A percentile compares a stretch with the other conserved stretches of the same genome.
phyloP scores from a whole-genome alignment of 2,888 invertebrate species.

The Andrena dorsata region DNA sequence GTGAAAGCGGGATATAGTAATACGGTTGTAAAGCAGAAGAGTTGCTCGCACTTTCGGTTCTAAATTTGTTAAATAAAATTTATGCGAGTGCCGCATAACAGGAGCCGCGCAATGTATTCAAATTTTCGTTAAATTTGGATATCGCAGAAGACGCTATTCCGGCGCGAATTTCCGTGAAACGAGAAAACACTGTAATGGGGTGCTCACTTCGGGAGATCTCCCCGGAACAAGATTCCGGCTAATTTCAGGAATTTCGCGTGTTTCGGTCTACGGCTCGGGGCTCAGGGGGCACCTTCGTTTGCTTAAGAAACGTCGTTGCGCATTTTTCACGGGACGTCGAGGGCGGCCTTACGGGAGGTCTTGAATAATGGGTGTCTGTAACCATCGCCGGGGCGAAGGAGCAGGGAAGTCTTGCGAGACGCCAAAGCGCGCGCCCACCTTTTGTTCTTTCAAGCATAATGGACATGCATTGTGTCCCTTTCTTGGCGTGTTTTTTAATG shows the following conservation, averaged over 20 bases:
- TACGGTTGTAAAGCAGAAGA: background rate
- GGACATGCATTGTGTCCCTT: constrained; percentile 54
- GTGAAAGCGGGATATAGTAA: background rate
- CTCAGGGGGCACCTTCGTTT: constrained; percentile 34
- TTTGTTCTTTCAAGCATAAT: constrained; percentile 63
- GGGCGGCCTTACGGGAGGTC: constrained; percentile 17
- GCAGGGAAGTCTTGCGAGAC: constrained; percentile 30
- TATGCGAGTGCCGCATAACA: background rate
- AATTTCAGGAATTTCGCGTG: constrained; percentile 34
- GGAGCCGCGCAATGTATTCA: constrained; percentile 5
- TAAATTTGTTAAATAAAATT: constrained; percentile 5
- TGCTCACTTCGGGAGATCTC: constrained; percentile 43
- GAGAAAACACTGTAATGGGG: constrained; percentile 22
- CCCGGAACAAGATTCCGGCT: constrained; percentile 44
- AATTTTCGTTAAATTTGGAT: background rate
- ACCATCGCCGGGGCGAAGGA: constrained; percentile 25
- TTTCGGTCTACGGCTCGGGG: background rate
- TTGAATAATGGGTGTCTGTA: constrained; percentile 56
- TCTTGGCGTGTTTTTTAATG: constrained; percentile 52
- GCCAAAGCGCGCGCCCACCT: constrained; percentile 37
- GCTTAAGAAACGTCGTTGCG: constrained; percentile 34
- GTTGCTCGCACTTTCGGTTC: background rate
- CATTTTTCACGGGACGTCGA: constrained; percentile 48
- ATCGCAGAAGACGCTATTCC: background rate
- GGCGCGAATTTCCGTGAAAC: constrained; percentile 4